Evolutionary conservation across 2,113 vertebrate species (phyloP).

Genomic region (Ceyx melanurus): DNA sequence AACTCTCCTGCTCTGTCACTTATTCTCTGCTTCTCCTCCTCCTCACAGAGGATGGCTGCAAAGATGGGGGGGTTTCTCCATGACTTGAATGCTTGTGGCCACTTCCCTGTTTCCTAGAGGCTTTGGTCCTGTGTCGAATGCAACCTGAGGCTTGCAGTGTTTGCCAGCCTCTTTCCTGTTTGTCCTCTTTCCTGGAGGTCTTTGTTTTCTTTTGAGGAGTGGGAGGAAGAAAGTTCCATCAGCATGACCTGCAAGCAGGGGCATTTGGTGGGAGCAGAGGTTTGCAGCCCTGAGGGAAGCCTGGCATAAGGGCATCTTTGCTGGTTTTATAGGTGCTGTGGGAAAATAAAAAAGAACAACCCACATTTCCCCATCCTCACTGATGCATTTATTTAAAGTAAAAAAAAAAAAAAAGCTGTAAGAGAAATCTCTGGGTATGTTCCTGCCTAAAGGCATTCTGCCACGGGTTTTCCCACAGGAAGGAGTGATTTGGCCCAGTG

Average conservation of each 20-base stretch:
- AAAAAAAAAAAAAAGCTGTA: neutral
- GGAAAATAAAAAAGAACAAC: neutral
- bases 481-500: slow-evolving; percentile 65
- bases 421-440: slow-evolving; percentile 27
- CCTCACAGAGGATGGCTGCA: neutral
- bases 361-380: neutral
- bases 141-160: slow-evolving; percentile 26
- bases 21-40: neutral
- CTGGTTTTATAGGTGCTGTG: neutral
- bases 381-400: neutral
- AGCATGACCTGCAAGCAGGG: neutral
- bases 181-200: slow-evolving; percentile 58
- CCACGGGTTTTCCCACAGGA: slow-evolving; percentile 66
- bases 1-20: neutral
- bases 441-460: slow-evolving; percentile 41
- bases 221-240: slow-evolving; percentile 33
- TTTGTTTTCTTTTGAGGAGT: slow-evolving; percentile 49
- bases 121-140: neutral
- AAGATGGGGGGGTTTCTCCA: neutral
- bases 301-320: neutral
- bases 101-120: slow-evolving; percentile 53
- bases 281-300: neutral
- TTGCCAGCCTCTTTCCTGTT: slow-evolving; percentile 56
- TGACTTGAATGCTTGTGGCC: slow-evolving; percentile 27
- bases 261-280: neutral